A percentile compares a stretch with the other conserved stretches of the same genome.
These are phyloP conservation scores for Teleopsis dalmanni DNA, from an alignment of 1,140 invertebrate genomes.

Conservation along the genomic window DNA sequence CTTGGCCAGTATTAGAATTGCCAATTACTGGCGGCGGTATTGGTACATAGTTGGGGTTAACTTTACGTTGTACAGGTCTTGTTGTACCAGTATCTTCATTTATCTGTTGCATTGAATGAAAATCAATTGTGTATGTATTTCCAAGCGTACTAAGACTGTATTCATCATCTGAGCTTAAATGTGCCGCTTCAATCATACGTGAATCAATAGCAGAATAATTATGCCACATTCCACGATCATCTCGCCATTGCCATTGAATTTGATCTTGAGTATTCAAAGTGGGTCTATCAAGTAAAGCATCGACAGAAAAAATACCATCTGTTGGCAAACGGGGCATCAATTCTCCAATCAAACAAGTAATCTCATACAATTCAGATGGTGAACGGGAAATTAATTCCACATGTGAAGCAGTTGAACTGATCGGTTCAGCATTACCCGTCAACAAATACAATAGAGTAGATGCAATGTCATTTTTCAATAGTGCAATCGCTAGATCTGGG, in stretches of 20 bases:
- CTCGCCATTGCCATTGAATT: conserved; percentile 93
- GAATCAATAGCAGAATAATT: conserved; percentile 59
- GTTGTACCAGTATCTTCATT: conserved; percentile 95
- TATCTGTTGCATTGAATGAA: conserved; percentile 95
- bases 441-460: conserved; percentile 88
- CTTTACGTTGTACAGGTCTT: conserved; percentile 72
- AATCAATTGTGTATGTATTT: conserved; percentile 90
- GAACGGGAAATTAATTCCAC: conserved; percentile 82
- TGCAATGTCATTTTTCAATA: conserved; percentile 91
- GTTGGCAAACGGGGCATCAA: conserved; percentile 88
- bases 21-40: conserved; percentile 15
- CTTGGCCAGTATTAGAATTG: conserved; percentile 21
- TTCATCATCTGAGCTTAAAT: conserved; percentile 89
- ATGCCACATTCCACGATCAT: conserved; percentile 79
- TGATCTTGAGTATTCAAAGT: conserved; percentile 62
- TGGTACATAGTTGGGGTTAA: conserved; percentile 41
- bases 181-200: conserved; percentile 73
- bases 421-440: conserved; percentile 66
- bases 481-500: conserved; percentile 81
- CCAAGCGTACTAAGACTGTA: conserved; percentile 85
- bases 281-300: conserved; percentile 73
- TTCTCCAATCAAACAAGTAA: conserved; percentile 92
- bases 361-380: conserved; percentile 93
- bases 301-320: conserved; percentile 90
- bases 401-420: conserved; percentile 47